Evolutionary conservation across 2,113 vertebrate genomes (phyloP), one percentile per base, ranked within the genome.

Genomic region (Cromileptes altivelis): DNA sequence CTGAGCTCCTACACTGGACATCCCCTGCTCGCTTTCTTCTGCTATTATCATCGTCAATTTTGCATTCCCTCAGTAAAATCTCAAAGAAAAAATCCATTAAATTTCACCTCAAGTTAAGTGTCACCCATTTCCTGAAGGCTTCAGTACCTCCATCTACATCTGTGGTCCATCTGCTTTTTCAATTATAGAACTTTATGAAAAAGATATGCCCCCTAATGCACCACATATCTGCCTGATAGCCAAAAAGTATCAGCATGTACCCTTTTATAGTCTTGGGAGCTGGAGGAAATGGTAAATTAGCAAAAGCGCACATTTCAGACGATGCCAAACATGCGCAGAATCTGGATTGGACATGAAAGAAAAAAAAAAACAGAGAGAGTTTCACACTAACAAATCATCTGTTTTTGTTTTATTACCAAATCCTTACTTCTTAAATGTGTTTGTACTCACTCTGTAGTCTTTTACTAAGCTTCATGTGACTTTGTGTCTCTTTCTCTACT

Each of bases 131-230:
- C 25, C 47, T 25, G 0, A 3, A 78, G 37, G 55, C 40, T 53
- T n/a, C 33, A 49, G 14, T 3, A 17, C 7, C 47, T 58, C 37
- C 25, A 21, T 79, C 45, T 80, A 33, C 58, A 21, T 75, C 49
- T 75, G 58, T 53, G 15, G 37, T 70, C 27, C 0, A 78, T 70
- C 21, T 74, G 55, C 27, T 50, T 81, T 74, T 74, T 81, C 75
- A 77, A 65, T 77, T 19, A 75, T 0, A 70, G 14, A 75, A 47
- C 23, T 49, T 74, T 0, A 60, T 17, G n/a, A 61, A 65, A 65
- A 49, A 70, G 18, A 61, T 57, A 9, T 19, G 21, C 37, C 37
- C 15, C 17, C 19, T 45, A 55, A 68, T 60, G 30, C 13, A 25
- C 1, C 40, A n/a, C 47, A 80, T 64, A 56, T 40, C 58, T 19